Evolutionary conservation across 2,113 vertebrate genomes (phyloP).

Genomic region (Budorcas taxicolor): DNA sequence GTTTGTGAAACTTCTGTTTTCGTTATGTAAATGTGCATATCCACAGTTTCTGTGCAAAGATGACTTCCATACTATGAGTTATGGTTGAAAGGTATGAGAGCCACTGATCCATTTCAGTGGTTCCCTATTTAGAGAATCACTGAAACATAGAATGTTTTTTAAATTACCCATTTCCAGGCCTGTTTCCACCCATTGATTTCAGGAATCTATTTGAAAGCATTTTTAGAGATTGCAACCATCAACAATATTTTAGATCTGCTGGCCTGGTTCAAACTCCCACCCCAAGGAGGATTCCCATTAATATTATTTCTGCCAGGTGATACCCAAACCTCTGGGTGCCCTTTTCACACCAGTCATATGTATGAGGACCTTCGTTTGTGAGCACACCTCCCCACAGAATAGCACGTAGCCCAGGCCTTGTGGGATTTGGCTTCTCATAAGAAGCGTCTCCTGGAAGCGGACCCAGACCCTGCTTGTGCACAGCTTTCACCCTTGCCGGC

Average conservation of each 20-base stretch:
- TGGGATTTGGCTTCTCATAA: not conserved
- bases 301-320: not conserved
- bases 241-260: not conserved
- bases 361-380: not conserved
- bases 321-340: not conserved
- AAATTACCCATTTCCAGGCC: not conserved
- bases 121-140: not conserved
- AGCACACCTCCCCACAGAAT: not conserved
- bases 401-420: not conserved
- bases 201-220: not conserved
- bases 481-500: not conserved
- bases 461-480: no score
- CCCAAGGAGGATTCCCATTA: not conserved
- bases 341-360: not conserved
- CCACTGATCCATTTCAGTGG: not conserved
- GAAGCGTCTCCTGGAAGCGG: not conserved
- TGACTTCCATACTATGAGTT: not conserved
- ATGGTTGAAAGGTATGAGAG: not conserved
- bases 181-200: not conserved
- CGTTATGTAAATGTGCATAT: not conserved
- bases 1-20: not conserved
- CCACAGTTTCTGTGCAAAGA: not conserved
- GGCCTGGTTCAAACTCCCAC: not conserved
- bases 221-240: not conserved
- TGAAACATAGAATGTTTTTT: not conserved